Conservation (phyloP, 2,888 invertebrate species). For the Rotaria socialis region DNA sequence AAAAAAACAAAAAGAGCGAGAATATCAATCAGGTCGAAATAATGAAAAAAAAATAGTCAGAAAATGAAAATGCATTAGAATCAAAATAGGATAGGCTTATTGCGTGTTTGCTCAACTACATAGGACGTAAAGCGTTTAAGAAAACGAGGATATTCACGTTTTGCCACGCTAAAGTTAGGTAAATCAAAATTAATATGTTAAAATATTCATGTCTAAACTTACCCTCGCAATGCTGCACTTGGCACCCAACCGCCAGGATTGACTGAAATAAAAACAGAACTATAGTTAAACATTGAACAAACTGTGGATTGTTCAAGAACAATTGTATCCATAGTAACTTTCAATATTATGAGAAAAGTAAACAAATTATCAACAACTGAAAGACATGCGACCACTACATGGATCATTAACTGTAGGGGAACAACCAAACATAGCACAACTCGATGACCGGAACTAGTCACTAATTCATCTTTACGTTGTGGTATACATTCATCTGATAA, state of each 20-base stretch:
- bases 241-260: constrained; percentile 99
- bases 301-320: too few relatives aligned
- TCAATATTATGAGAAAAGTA: too few relatives aligned
- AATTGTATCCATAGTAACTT: too few relatives aligned
- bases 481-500: too few relatives aligned
- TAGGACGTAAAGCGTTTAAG: constrained; percentile 92
- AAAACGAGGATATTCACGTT: constrained; percentile 98
- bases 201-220: neutral
- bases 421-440: too few relatives aligned
- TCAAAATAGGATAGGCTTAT: constrained; percentile 72
- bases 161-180: constrained; percentile 73
- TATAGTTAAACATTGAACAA: too few relatives aligned
- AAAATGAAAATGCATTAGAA: neutral
- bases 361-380: too few relatives aligned
- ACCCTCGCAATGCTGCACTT: constrained; percentile 77
- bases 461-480: too few relatives aligned
- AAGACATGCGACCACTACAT: too few relatives aligned
- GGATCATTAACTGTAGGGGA: too few relatives aligned
- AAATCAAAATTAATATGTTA: neutral
- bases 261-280: constrained; percentile 58
- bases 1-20: neutral
- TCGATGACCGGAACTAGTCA: too few relatives aligned
- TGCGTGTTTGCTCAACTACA: constrained; percentile 85
- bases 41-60: neutral
- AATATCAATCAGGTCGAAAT: too few relatives aligned